Percentiles rank a stretch among this genome's conserved stretches.
Evolutionary conservation across 2,113 vertebrate species (phyloP).

Genomic region (Entelurus aequoreus): DNA sequence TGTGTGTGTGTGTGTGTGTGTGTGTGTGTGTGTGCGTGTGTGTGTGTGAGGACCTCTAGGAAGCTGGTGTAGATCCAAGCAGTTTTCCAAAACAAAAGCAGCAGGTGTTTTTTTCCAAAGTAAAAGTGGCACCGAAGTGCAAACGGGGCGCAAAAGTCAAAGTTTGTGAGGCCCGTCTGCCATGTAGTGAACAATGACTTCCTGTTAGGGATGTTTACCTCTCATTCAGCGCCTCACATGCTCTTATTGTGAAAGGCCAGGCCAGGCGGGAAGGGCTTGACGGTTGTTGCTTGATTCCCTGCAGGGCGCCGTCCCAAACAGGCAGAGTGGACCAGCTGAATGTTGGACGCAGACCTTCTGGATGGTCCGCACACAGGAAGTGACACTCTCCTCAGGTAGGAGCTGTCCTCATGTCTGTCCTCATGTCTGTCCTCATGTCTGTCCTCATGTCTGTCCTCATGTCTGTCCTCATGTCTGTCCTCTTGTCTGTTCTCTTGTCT

Average conservation of each 20-base stretch:
- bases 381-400: neutral
- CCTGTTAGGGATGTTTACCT: neutral
- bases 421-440: neutral
- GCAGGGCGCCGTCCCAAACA: neutral
- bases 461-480: no score
- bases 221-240: neutral
- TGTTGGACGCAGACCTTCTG: neutral
- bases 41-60: neutral
- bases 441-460: no score
- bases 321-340: neutral
- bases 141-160: no score
- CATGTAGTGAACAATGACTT: neutral
- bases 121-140: neutral
- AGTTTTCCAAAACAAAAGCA: neutral
- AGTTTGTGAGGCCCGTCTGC: neutral
- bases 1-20: neutral
- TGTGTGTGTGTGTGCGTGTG: neutral
- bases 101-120: neutral
- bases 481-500: no score
- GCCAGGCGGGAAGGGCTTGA: neutral
- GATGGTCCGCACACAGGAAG: neutral
- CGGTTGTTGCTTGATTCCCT: neutral
- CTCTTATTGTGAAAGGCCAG: neutral
- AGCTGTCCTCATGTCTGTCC: neutral
- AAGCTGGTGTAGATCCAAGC: neutral